phyloP scores from a whole-genome alignment of 2,888 invertebrate species.

The Noctua janthe region DNA sequence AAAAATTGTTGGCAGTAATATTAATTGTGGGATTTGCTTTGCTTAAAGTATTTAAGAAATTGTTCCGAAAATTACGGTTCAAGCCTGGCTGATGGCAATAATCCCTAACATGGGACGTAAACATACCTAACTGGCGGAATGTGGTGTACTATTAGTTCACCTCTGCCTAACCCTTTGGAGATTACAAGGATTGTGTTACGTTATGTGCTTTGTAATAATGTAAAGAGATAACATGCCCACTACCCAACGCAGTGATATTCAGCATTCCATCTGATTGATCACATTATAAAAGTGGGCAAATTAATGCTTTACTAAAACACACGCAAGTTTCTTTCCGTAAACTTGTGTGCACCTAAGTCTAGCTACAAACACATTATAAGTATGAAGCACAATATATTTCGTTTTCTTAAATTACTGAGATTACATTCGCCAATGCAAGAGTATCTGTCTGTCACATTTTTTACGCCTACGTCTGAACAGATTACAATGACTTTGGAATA shows the following conservation, averaged over 20 bases:
- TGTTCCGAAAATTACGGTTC: not conserved
- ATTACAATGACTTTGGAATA: too few species aligned
- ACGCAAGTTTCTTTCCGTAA: constrained; percentile 58
- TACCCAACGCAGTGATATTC: constrained; percentile 68
- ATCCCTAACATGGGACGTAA: not conserved
- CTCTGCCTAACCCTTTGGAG: not conserved
- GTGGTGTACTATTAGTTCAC: not conserved
- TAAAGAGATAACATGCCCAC: constrained; percentile 7
- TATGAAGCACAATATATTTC: too few species aligned
- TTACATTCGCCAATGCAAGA: too few species aligned
- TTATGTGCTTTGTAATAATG: not conserved
- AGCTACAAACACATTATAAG: constrained; percentile 38
- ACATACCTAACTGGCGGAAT: not conserved
- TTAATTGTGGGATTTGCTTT: not conserved
- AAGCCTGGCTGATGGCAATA: not conserved
- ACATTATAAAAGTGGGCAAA: constrained; percentile 72
- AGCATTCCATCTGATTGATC: constrained; percentile 46
- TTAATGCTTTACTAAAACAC: constrained; percentile 77
- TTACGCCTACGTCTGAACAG: too few species aligned
- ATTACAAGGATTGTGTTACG: not conserved
- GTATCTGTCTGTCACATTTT: too few species aligned
- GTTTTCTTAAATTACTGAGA: too few species aligned
- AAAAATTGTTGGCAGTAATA: not conserved
- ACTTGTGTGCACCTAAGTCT: constrained; percentile 65
- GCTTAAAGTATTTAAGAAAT: not conserved